Conservation (phyloP, 64 coral and sea anemone species). For the Montipora foliosa region DNA sequence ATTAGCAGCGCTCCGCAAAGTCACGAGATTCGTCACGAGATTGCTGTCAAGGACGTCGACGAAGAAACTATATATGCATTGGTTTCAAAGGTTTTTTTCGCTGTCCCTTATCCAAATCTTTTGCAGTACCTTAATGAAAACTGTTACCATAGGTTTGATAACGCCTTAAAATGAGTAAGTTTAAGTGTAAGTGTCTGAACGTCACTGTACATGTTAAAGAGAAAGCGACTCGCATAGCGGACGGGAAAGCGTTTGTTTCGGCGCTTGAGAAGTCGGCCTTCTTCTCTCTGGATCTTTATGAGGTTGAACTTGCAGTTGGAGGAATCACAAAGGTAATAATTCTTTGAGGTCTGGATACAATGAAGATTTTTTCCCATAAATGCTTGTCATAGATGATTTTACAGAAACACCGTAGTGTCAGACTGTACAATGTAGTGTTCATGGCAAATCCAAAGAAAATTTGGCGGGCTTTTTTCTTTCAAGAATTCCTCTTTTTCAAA, state of each 20-base stretch:
- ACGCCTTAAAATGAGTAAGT: constrained; percentile 69
- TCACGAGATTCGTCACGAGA: constrained; percentile 77
- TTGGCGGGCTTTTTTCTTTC: constrained; percentile 20
- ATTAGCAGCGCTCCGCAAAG: not conserved
- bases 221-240: constrained; percentile 61
- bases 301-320: constrained; percentile 91
- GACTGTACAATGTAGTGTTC: too few relatives aligned
- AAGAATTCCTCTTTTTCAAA: too few relatives aligned
- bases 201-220: constrained; percentile 83
- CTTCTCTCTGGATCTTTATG: constrained; percentile 71
- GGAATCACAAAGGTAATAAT: constrained; percentile 88
- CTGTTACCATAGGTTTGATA: not conserved
- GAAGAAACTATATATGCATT: not conserved
- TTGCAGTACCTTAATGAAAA: not conserved
- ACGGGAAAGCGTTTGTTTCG: constrained; percentile 74
- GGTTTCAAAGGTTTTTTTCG: not conserved
- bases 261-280: constrained; percentile 45
- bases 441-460: not conserved
- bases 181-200: constrained; percentile 85
- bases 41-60: constrained; percentile 6
- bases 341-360: not conserved
- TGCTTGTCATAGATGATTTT: not conserved
- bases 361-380: not conserved
- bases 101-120: not conserved
- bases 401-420: too few relatives aligned